A percentile compares a stretch with the other conserved stretches of the same genome.
These are phyloP conservation scores for Plectropomus leopardus DNA, from an alignment of 2,113 vertebrate genomes.

Conservation along the genomic window DNA sequence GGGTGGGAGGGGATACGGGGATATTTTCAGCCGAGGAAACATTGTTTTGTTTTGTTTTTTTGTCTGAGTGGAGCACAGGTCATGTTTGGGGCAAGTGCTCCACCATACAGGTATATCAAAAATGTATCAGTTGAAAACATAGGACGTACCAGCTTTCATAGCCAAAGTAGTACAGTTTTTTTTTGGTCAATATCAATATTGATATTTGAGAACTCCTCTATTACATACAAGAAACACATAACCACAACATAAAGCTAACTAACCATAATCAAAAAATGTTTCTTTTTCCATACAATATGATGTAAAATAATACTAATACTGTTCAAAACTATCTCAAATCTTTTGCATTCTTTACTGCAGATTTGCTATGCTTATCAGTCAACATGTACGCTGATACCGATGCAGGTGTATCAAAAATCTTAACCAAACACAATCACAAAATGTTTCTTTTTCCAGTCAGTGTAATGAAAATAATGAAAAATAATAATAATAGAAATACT, in stretches of 20 bases:
- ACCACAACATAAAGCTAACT: too few species aligned
- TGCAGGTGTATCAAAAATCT: too few species aligned
- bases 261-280: too few species aligned
- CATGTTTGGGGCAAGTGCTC: not conserved
- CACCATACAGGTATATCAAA: not conserved
- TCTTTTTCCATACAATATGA: too few species aligned
- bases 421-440: too few species aligned
- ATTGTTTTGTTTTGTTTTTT: not conserved
- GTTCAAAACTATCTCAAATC: too few species aligned
- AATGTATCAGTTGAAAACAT: not conserved
- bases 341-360: too few species aligned
- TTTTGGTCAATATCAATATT: not conserved
- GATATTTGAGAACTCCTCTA: not conserved
- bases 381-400: too few species aligned
- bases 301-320: too few species aligned
- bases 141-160: not conserved
- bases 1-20: conserved; percentile 12
- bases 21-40: conserved; percentile 42
- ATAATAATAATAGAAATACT: too few species aligned
- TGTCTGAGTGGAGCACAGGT: conserved; percentile 14
- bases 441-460: not conserved
- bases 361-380: too few species aligned
- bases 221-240: not conserved
- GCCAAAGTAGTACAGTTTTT: not conserved
- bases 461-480: too few species aligned